Evolutionary conservation across 2,113 vertebrate genomes (phyloP).

Genomic region (Alethe castanea): DNA sequence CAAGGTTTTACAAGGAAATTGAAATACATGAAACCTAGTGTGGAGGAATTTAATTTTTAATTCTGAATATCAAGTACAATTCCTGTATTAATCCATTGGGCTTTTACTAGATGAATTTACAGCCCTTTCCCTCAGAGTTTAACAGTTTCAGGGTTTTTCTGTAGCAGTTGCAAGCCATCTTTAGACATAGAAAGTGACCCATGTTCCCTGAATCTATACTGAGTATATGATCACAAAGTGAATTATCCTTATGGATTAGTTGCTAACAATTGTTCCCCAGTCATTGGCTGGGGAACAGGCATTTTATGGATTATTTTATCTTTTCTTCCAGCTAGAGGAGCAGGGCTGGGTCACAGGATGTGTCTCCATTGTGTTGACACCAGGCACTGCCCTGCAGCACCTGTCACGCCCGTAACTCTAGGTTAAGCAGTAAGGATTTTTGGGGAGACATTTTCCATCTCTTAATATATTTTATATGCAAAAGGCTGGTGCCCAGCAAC

Average conservation of each 20-base stretch:
- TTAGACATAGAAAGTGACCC: neutral
- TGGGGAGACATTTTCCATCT: neutral
- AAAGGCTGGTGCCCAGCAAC: neutral
- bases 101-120: neutral
- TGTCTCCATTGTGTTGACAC: accelerated
- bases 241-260: neutral
- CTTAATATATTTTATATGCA: neutral
- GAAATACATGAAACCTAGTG: neutral
- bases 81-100: neutral
- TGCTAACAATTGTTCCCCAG: neutral
- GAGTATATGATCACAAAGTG: neutral
- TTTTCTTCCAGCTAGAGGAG: neutral
- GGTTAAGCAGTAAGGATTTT: neutral
- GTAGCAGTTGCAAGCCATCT: neutral
- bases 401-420: neutral
- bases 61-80: neutral
- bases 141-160: neutral
- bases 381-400: neutral
- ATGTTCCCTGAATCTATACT: neutral
- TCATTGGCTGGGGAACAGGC: accelerated
- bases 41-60: neutral
- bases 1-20: neutral
- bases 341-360: accelerated
- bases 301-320: neutral
- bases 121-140: neutral